Percentiles rank a stretch among this genome's conserved stretches.
These are phyloP conservation scores for Drosophila kikkawai DNA, from an alignment of 1,140 invertebrate species.

Conservation along the genomic window DNA sequence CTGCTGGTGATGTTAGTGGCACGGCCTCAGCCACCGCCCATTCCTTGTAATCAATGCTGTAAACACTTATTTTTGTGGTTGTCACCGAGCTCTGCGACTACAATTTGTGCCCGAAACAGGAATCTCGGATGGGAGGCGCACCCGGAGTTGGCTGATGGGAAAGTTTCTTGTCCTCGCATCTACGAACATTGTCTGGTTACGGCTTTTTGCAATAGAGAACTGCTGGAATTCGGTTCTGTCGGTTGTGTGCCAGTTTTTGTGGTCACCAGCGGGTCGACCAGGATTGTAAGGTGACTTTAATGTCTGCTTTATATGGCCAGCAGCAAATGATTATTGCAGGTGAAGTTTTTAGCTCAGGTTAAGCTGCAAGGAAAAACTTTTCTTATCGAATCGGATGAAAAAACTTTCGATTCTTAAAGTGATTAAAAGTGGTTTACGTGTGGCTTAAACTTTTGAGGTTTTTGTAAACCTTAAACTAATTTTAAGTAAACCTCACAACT, in stretches of 20 bases:
- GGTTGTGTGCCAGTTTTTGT: constrained; percentile 42
- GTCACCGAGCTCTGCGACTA: constrained; percentile 43
- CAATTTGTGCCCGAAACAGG: constrained; percentile 43
- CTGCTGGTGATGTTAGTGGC: constrained; percentile 22
- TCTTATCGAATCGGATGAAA: constrained; percentile 40
- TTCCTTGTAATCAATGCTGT: constrained; percentile 82
- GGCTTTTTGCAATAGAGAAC: constrained; percentile 28
- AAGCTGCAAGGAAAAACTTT: constrained; percentile 44
- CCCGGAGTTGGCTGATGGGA: constrained; percentile 23
- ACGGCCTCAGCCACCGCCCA: constrained; percentile 42
- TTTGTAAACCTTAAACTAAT: not conserved
- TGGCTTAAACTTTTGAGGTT: constrained; percentile 9
- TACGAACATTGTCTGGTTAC: constrained; percentile 44
- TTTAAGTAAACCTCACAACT: not conserved
- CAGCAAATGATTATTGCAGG: constrained; percentile 62
- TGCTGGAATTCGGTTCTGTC: constrained; percentile 17
- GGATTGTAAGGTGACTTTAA: constrained; percentile 43
- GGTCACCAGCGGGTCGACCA: constrained; percentile 30
- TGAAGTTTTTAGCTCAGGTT: constrained; percentile 39
- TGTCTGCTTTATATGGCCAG: constrained; percentile 59
- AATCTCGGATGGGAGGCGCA: constrained; percentile 13
- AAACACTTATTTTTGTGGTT: constrained; percentile 83
- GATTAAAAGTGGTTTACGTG: constrained; percentile 19
- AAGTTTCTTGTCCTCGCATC: constrained; percentile 25
- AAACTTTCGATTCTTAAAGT: constrained; percentile 16